Evolutionary conservation across 2,888 invertebrate species (phyloP), one percentile per base, ranked within the genome.

Genomic region (Aplocera efformata): DNA sequence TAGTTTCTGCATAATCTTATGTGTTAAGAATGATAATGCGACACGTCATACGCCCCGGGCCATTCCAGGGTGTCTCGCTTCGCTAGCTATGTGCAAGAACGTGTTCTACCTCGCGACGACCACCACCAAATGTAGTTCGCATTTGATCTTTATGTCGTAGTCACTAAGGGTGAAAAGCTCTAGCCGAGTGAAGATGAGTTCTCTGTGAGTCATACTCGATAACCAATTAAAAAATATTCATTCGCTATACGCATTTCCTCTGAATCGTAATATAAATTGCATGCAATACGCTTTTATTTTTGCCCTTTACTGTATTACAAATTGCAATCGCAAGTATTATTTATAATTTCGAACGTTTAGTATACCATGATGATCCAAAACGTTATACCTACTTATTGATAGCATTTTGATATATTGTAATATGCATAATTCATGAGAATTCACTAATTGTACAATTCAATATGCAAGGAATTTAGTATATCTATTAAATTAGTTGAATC

Each of bases 151-250:
- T 54, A 46, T 50, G 31, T n/a, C 11, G 9, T 26, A 11, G 35
- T 7, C 10, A 32, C 32, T 50, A 37, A 38, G 25, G 17, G 28
- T 11, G 20, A 25, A 44, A 42, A 39, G 37, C 27, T 42, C 13
- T 28, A 36, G 23, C 22, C 27, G 27, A n/a, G 24, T 36, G 34
- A 10, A 30, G 29, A 27, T 35, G 42, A 42, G 41, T 40, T 38
- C 29, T 24, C 38, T 35, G 43, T 58, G 58, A 58, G 36, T 56
- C 56, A 58, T 49, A 56, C 29, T 32, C 48, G 34, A 52, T 42
- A 48, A 44, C 47, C 47, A 52, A 58, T 54, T 51, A 56, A 53
- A 55, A 48, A 54, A 47, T 50, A 42, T 42, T 40, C 42, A 44
- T 28, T 46, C 36, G 42, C n/a, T 39, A 44, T 31, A 46, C 29